Evolutionary conservation across 2,888 invertebrate genomes (phyloP), one percentile per base, ranked within the genome.

Genomic region (Callyntrura guangdongensis): DNA sequence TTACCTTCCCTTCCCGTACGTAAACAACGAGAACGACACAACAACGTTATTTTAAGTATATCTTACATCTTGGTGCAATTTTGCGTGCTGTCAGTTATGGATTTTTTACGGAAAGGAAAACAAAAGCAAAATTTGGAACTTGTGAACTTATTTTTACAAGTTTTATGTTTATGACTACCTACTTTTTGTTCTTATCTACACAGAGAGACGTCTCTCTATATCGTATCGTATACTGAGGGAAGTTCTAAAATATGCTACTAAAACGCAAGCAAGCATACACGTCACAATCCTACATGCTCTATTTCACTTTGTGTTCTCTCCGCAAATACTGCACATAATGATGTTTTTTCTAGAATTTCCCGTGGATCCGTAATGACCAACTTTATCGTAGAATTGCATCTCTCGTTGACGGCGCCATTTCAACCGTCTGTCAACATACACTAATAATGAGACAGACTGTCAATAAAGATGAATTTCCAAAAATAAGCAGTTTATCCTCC

Each of bases 401-500:
- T 53, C 27, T 79, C 25, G 79, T 79, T 79, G 79, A 79, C 79
- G 56, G 56, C 79, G 79, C 27, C 79, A 5, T 79, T 79, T 79
- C 79, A 56, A 9, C 12, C 45, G 79, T 79, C 79, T 56, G 49
- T 79, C 79, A 79, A 79, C 79, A 47, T 36, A 20, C 36, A 72
- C 17, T 20, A 47, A 14, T 27, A 25, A 14, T 9, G 27, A 14
- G 69, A 69, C 14, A 45, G 22, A 36, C 47, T 77, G 49, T 77
- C 77, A 14, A 49, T 77, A n/a, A 49, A 49, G 69, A 77, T n/a
- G 49, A 67, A 8, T 74, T 17, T 74, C 72, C 8, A 36, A 17
- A 22, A 8, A 72, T 20, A 72, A 72, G 17, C 45, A 72, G 14
- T 45, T 72, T 5, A 22, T 1, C 9, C 64, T 14, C 1, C 17